Percentiles rank a stretch among this genome's conserved stretches.
These are phyloP conservation scores for Rhaphigaster nebulosa DNA, from an alignment of 2,888 invertebrate genomes.

Conservation along the genomic window DNA sequence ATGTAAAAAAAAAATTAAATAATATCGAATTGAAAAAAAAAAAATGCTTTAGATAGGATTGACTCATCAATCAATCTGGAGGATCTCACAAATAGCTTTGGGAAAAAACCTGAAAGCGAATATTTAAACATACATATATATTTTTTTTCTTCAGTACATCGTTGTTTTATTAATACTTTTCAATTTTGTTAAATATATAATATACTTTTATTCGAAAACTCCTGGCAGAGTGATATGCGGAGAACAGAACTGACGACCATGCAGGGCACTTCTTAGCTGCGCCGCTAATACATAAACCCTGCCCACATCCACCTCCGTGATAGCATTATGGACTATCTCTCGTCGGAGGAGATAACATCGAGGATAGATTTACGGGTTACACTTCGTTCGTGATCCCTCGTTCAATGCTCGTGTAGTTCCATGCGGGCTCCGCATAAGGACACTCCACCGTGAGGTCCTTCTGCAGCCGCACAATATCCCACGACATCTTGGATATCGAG, in stretches of 20 bases:
- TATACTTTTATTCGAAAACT: neutral
- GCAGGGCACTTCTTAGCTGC: neutral
- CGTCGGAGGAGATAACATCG: neutral
- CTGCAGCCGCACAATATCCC: neutral
- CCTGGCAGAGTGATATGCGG: neutral
- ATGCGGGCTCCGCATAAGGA: conserved; percentile 45
- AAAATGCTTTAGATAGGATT: no score
- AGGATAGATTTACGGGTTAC: conserved; percentile 31
- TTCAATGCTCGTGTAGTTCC: conserved; percentile 27
- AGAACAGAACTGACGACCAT: neutral
- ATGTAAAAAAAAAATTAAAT: no score
- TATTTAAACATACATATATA: no score
- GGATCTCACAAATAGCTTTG: no score
- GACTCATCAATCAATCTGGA: no score
- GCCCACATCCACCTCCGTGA: conserved; percentile 37
- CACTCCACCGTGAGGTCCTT: neutral
- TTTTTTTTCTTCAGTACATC: neutral
- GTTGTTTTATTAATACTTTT: neutral
- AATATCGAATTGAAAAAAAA: no score
- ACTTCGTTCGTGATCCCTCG: conserved; percentile 36
- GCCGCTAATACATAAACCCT: conserved; percentile 19
- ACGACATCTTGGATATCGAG: neutral
- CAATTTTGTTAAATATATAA: neutral
- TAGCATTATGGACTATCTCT: conserved; percentile 49
- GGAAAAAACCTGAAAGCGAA: no score